Evolutionary conservation across 2,113 vertebrate species (phyloP), one percentile per base, ranked within the genome.

Genomic region (Pseudonaja textilis): DNA sequence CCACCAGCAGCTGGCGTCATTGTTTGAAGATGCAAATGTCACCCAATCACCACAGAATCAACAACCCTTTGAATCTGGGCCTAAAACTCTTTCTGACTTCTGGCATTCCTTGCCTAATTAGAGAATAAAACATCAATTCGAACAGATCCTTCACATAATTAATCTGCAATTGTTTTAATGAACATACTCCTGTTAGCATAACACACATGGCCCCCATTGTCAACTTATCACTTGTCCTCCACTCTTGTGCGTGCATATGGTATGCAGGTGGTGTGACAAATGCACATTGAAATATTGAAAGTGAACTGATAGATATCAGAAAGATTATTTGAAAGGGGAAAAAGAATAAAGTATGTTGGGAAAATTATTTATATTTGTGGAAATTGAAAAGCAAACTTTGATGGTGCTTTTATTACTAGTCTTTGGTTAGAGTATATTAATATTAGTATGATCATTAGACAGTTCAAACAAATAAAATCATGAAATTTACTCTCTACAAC

Each of bases 1-100:
- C 57, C 89, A 42, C 61, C 39, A 92, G 85, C 91, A 94, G 74
- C 88, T 92, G 91, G 88, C 26, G 57, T 50, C 87, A 87, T 14
- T 74, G 56, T 81, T 20, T 29, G 88, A 85, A 87, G 90, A 29
- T 54, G 25, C 11, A 61, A 93, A 7, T 0, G 0, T 34, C 94
- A 45, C 22, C 61, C 10, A 52, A n/a, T 91, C 47, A 86, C 86
- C 9, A 45, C 23, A 9, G 92, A 89, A 64, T 93, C 92, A 87
- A 90, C 92, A 64, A 86, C 81, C 56, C 81, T 93, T 93, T 93
- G 55, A 90, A 94, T 74, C 87, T 16, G 2, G 29, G 87, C 61
- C 26, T 91, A 59, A 88, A 56, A n/a, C 81, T 54, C 39, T 92
- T 92, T 42, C 74, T 87, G 89, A 85, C 90, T 93, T 89, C 10